These are phyloP conservation scores for Lamellibrachia columna DNA, from an alignment of 2,888 invertebrate species.

Conservation along the genomic window DNA sequence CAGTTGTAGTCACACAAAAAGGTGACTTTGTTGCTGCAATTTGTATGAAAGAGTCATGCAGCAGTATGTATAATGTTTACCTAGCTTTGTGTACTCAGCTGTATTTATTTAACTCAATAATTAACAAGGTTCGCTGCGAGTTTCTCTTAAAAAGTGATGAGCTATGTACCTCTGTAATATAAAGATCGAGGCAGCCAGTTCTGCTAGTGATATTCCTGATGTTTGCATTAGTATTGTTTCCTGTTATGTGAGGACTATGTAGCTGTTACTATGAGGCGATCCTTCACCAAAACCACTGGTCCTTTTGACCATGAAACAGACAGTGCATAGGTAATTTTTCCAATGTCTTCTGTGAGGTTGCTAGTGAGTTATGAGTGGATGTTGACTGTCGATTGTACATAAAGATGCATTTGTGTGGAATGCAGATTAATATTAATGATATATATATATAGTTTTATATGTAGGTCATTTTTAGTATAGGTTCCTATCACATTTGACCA, in stretches of 20 bases:
- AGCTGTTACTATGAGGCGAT: neutral
- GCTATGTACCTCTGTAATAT: neutral
- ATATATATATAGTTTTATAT: conserved; percentile 7
- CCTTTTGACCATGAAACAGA: neutral
- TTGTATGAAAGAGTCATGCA: neutral
- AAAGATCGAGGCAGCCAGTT: neutral
- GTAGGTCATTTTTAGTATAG: conserved; percentile 12
- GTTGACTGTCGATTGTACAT: neutral
- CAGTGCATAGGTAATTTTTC: conserved; percentile 1
- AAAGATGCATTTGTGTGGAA: neutral
- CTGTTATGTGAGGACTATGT: neutral
- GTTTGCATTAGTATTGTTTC: neutral
- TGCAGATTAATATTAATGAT: neutral
- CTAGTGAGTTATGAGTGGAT: neutral
- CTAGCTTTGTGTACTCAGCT: neutral
- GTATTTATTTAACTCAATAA: neutral
- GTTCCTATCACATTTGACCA: neutral
- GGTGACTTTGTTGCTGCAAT: neutral
- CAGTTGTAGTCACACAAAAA: neutral
- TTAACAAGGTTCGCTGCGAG: neutral
- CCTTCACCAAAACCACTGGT: neutral
- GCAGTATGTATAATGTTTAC: neutral
- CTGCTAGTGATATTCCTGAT: neutral
- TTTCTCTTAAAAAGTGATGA: neutral
- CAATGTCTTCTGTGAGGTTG: neutral